These are phyloP conservation scores for Pempheris klunzingeri DNA, from an alignment of 2,797 vertebrate genomes.

Conservation along the genomic window DNA sequence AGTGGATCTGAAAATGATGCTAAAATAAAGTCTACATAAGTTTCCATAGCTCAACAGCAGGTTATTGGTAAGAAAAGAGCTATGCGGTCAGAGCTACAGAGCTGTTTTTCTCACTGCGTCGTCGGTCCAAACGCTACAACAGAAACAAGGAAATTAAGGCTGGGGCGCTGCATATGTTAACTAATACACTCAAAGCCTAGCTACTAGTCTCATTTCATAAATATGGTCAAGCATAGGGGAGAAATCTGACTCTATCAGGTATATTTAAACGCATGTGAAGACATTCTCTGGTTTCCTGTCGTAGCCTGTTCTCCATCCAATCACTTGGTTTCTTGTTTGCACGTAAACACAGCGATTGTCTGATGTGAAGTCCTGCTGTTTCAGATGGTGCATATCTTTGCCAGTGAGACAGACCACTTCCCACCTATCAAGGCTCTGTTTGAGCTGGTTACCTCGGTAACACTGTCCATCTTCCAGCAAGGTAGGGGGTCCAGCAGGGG, in stretches of 20 bases:
- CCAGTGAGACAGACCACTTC: slow-evolving; percentile 96
- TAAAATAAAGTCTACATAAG: not conserved
- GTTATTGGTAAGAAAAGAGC: slow-evolving; percentile 1
- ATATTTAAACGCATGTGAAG: slow-evolving; percentile 11
- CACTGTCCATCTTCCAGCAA: slow-evolving; percentile 98
- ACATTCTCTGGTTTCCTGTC: not conserved
- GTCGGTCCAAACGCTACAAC: not conserved
- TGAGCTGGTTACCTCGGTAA: slow-evolving; percentile 97
- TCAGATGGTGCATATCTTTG: slow-evolving; percentile 99
- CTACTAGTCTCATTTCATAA: not conserved
- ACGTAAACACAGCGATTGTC: slow-evolving; percentile 17
- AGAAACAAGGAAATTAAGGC: not conserved
- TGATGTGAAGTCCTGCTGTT: slow-evolving; percentile 62
- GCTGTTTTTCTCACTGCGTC: slow-evolving; percentile 1
- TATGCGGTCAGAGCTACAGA: not conserved
- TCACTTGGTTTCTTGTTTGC: slow-evolving; percentile 12
- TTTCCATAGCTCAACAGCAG: not conserved
- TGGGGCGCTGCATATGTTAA: not conserved
- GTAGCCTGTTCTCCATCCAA: slow-evolving; percentile 6
- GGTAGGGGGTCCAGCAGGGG: slow-evolving; percentile 87
- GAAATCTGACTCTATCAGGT: not conserved
- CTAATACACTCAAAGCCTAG: not conserved
- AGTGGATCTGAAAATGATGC: not conserved
- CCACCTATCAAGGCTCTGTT: slow-evolving; percentile 98
- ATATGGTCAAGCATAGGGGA: not conserved